Evolutionary conservation across 2,797 vertebrate genomes (phyloP).

Genomic region (Gorsachius magnificus): DNA sequence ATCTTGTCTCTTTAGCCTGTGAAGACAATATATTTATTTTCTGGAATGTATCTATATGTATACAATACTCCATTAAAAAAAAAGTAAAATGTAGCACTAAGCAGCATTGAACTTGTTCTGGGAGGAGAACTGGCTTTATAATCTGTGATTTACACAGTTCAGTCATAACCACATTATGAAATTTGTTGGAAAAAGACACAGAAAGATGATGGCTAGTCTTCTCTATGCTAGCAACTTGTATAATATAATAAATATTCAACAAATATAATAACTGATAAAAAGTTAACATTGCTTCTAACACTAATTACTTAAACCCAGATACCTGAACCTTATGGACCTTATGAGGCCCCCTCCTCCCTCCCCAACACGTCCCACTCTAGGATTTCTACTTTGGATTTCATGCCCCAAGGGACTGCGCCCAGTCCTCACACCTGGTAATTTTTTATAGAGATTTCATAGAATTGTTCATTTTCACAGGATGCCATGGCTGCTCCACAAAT

Average conservation of each 20-base stretch:
- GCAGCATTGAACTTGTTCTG: not conserved
- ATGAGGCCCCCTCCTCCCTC: too few relatives aligned
- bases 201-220: not conserved
- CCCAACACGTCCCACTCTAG: not conserved
- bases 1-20: not conserved
- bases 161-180: not conserved
- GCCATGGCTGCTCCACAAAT: rapidly evolving
- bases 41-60: not conserved
- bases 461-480: not conserved
- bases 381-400: not conserved
- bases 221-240: not conserved
- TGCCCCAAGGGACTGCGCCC: not conserved
- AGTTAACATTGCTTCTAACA: not conserved
- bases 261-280: not conserved
- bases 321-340: not conserved
- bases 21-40: not conserved
- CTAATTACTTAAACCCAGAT: not conserved
- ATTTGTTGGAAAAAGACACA: not conserved
- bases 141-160: not conserved
- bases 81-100: not conserved
- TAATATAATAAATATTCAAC: not conserved
- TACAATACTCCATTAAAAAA: not conserved
- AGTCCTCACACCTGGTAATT: not conserved
- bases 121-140: not conserved
- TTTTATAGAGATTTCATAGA: not conserved